Percentiles rank a stretch among this genome's conserved stretches.
These are phyloP conservation scores for Hirtodrosophila duncani DNA, from an alignment of 2,888 invertebrate species.

Conservation along the genomic window DNA sequence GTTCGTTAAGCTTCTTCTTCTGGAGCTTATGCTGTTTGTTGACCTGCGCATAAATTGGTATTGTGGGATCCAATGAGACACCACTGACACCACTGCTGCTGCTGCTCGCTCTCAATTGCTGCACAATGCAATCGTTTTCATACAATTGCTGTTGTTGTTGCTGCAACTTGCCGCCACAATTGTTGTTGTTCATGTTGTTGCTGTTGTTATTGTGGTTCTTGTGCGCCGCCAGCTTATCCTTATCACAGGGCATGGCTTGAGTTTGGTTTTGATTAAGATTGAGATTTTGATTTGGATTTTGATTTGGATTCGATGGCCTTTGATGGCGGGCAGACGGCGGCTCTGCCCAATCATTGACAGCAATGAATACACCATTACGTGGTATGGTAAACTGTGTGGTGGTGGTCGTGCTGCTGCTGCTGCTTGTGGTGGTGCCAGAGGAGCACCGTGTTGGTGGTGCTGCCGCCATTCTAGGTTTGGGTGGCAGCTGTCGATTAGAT, in stretches of 20 bases:
- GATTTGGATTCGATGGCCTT: constrained; percentile 20
- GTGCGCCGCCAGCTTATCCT: no score
- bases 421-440: constrained; percentile 8
- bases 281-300: constrained; percentile 23
- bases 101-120: constrained; percentile 32
- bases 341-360: constrained; percentile 82
- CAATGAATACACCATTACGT: constrained; percentile 81
- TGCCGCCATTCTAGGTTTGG: constrained; percentile 7
- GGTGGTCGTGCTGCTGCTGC: constrained; percentile 16
- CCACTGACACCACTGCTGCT: constrained; percentile 21
- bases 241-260: no score
- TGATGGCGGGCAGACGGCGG: constrained; percentile 23
- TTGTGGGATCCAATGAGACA: constrained; percentile 5
- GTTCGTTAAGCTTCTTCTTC: constrained; percentile 65
- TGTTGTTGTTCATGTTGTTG: constrained; percentile 28
- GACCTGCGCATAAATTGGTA: constrained; percentile 78
- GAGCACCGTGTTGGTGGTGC: constrained; percentile 12
- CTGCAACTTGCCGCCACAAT: constrained; percentile 16
- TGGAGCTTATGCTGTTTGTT: constrained; percentile 78
- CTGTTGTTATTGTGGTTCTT: constrained; percentile 20
- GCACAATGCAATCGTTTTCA: constrained; percentile 73
- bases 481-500: background rate
- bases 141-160: constrained; percentile 65
- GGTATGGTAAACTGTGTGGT: constrained; percentile 71
- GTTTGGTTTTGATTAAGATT: constrained; percentile 16